These are phyloP conservation scores for Flexamia atlantica DNA, from an alignment of 2,888 invertebrate genomes.

Conservation along the genomic window DNA sequence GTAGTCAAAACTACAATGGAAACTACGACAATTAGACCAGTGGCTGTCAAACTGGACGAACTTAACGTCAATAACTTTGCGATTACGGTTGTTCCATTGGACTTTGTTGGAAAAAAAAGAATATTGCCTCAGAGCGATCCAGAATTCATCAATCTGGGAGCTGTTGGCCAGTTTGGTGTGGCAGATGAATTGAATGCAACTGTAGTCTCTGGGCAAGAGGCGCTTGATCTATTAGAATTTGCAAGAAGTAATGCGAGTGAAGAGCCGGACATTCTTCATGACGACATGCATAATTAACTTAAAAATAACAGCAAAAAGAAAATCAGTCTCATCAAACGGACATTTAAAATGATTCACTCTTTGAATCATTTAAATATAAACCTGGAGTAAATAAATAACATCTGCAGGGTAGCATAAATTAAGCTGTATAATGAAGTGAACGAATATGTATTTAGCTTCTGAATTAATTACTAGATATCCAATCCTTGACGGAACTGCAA, in stretches of 20 bases:
- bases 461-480: too few species aligned
- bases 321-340: too few species aligned
- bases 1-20: neutral
- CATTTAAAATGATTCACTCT: too few species aligned
- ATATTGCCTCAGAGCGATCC: slow-evolving; percentile 48
- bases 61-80: slow-evolving; percentile 42
- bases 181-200: slow-evolving; percentile 29
- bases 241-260: slow-evolving; percentile 50
- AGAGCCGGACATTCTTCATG: slow-evolving; percentile 43
- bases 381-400: too few species aligned
- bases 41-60: slow-evolving; percentile 1
- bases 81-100: slow-evolving; percentile 45
- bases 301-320: too few species aligned
- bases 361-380: too few species aligned
- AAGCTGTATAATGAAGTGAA: too few species aligned
- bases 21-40: slow-evolving; percentile 7
- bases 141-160: slow-evolving; percentile 43
- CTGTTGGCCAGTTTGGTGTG: slow-evolving; percentile 31
- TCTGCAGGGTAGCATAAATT: too few species aligned
- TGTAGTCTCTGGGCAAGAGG: slow-evolving; percentile 35
- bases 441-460: too few species aligned
- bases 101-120: neutral
- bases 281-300: slow-evolving; percentile 22
- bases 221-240: slow-evolving; percentile 43
- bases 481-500: too few species aligned